Base-by-base conservation (phyloP, 2,113 vertebrate genomes). In the Thunnus thynnus region DNA sequence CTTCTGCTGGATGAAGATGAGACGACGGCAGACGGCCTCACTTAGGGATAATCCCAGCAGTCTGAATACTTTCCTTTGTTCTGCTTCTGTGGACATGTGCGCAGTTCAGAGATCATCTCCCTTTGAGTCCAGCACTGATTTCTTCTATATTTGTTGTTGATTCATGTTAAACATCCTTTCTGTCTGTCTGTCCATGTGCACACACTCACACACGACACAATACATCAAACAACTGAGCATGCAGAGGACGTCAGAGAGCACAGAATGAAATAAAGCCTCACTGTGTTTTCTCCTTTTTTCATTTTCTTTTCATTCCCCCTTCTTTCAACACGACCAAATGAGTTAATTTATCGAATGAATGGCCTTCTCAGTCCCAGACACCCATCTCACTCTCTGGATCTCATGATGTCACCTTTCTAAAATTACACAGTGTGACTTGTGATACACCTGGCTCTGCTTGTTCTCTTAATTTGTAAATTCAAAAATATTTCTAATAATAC, bases 1-100 rank as follows among this genome's bases (percentile, higher is more conserved):
- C 60, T 66, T 44, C 71, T 64, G 76, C 78, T 91, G 82, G 85
- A 82, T 44, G 64, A 65, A 20, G 86, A 83, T 80, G 73, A 88
- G 68, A 88, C 13, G 62, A 74, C 17, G 50, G 76, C 64, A 61
- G 64, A 46, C n/a, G 20, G 60, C 32, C 12, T 84, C 72, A 71
- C 54, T 61, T 1, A 20, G 76, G 67, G 71, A n/a, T 22, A 66
- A 79, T 74, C 65, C 2, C 18, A 13, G 36, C 57, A 27, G 71
- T 17, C 16, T 86, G 36, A 84, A 84, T 83, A 7, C 66, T 36
- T 25, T 11, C 0, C 54, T 83, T 88, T 83, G 70, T 89, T 83
- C 72, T 36, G 18, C 55, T 48, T 11, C 56, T 30, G 22, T 1
- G 20, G 17, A 62, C 75, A 64, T 5, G 50, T 48, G 41, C 44